Base-by-base conservation (phyloP, 2,888 invertebrate genomes). In the Dione juno region DNA sequence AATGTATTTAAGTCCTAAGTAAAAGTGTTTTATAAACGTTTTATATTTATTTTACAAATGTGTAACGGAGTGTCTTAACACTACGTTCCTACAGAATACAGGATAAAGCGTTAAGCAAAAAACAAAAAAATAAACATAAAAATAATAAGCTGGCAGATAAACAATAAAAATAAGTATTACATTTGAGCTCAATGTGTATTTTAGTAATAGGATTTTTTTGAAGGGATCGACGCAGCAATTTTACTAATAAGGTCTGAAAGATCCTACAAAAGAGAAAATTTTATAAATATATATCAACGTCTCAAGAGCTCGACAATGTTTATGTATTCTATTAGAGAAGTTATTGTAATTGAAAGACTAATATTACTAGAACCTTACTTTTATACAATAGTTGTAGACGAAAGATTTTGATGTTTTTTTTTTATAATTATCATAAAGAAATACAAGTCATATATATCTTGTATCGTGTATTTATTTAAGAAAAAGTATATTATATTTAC, bases 241-340 rank as follows among this genome's bases (percentile, higher is more conserved):
- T 78, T 72, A 70, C 77, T 78, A 78, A 78, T 76, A 78, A 77
- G 78, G 77, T 77, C 71, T 73, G 67, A 70, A 76, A 73, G 58
- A 66, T 67, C 72, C 65, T 72, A 67, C 67, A 68, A 69, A 74
- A 72, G 71, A 67, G 70, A 74, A 74, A 77, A 74, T 59, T 69
- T 54, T 67, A 67, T 72, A 71, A 76, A 74, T 66, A 74, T 72
- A 71, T 65, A 67, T 69, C 75, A 73, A 72, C 59, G 16, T 67
- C 64, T 72, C 69, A 71, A 74, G 57, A 67, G 58, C 58, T 64
- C 50, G 64, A 63, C 66, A 67, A 63, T 66, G 73, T 73, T 69
- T 81, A 88, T 86, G 88, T 89, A 14, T 21, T n/a, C n/a, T 50
- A 45, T 65, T 65, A 69, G 35, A n/a, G 45, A 68, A 54, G 19